A percentile compares a stretch with the other conserved stretches of the same genome.
Conservation (phyloP, 2,888 invertebrate species). For the Apotomis capreana region DNA sequence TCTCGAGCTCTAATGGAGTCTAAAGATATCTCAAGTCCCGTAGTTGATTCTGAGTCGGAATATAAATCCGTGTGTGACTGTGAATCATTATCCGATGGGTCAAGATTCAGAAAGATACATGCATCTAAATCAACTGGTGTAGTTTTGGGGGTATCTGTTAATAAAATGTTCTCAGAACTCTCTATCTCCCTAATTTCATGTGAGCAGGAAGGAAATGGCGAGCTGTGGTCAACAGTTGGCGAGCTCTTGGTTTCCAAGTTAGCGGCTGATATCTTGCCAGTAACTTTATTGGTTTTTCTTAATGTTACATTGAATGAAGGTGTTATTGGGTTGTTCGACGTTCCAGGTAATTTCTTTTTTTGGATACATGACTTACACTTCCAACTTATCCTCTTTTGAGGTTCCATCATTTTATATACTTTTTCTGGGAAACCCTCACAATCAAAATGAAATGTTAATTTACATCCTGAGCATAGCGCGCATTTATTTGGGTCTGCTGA, state of each 20-base stretch:
- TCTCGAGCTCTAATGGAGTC: not conserved
- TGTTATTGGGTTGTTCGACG: not conserved
- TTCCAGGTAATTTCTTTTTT: too few relatives aligned
- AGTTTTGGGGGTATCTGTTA: too few relatives aligned
- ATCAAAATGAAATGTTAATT: slow-evolving; percentile 6
- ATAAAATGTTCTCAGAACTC: too few relatives aligned
- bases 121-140: too few relatives aligned
- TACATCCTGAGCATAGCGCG: slow-evolving; percentile 10
- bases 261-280: too few relatives aligned
- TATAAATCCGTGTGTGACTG: not conserved
- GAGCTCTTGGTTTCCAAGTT: too few relatives aligned
- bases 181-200: too few relatives aligned
- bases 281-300: not conserved
- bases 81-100: not conserved
- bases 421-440: slow-evolving; percentile 9
- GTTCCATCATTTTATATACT: slow-evolving; percentile 11
- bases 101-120: not conserved
- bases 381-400: too few relatives aligned
- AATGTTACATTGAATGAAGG: slow-evolving; percentile 1
- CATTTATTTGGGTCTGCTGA: not conserved
- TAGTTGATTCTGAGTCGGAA: not conserved
- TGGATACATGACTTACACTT: slow-evolving; percentile 2
- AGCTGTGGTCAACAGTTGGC: not conserved
- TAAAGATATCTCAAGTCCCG: not conserved
- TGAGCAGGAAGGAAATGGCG: too few relatives aligned